Conservation (phyloP, 2,888 invertebrate species). For the Calameuta idolon region DNA sequence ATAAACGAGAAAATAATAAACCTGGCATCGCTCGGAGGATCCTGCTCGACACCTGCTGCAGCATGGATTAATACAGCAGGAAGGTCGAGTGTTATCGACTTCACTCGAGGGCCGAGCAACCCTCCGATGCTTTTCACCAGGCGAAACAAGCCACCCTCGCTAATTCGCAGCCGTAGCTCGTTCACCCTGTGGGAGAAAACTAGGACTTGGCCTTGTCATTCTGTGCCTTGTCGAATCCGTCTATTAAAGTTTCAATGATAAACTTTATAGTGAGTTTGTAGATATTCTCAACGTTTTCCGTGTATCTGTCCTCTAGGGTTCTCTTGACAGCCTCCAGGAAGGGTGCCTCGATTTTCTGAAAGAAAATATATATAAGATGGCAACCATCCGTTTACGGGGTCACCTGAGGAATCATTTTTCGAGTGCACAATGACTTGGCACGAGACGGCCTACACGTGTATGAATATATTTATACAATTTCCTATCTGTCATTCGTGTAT, state of each 20-base stretch:
- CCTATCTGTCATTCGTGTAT: conserved; percentile 2
- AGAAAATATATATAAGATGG: conserved; percentile 40
- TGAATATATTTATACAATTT: neutral
- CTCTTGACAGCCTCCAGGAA: conserved; percentile 88
- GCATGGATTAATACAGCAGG: neutral
- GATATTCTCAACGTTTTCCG: conserved; percentile 88
- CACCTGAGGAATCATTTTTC: neutral
- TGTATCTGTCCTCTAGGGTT: conserved; percentile 89
- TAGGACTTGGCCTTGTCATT: conserved; percentile 42
- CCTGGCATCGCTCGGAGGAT: neutral
- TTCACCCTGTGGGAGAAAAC: conserved; percentile 20
- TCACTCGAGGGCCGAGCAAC: conserved; percentile 2
- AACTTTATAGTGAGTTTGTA: conserved; percentile 90
- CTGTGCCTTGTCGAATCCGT: conserved; percentile 76
- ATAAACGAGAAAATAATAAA: neutral
- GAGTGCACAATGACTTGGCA: neutral
- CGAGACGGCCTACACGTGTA: too few relatives aligned
- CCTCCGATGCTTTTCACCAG: neutral
- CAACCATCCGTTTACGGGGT: neutral
- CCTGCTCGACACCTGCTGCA: neutral
- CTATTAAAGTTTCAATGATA: conserved; percentile 85
- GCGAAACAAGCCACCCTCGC: neutral
- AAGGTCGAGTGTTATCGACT: conserved; percentile 4
- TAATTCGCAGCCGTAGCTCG: conserved; percentile 3
- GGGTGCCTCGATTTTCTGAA: conserved; percentile 90